A percentile compares a stretch with the other conserved stretches of the same genome.
Evolutionary conservation across 2,888 invertebrate species (phyloP).

Genomic region (Sminthurides aquaticus): DNA sequence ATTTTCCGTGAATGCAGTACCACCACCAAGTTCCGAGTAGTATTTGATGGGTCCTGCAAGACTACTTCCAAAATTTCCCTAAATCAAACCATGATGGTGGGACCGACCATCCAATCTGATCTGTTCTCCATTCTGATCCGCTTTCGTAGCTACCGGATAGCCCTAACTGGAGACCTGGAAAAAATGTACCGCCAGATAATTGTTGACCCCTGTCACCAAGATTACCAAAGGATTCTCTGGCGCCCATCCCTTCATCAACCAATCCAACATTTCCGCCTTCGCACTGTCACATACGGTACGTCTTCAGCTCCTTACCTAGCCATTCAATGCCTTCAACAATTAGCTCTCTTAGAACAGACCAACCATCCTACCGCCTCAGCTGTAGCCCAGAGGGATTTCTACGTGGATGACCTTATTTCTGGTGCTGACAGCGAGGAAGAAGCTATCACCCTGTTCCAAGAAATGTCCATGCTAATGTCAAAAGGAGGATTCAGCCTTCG

Average conservation of each 20-base stretch:
- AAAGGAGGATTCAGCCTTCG: conserved; percentile 14
- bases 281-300: conserved; percentile 40
- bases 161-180: conserved; percentile 43
- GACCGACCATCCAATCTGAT: conserved; percentile 43
- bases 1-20: conserved; percentile 40
- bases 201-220: conserved; percentile 34
- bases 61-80: conserved; percentile 39
- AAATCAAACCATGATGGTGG: conserved; percentile 43
- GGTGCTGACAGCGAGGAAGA: conserved; percentile 4
- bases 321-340: conserved; percentile 30
- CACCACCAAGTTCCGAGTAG: conserved; percentile 44
- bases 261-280: conserved; percentile 31
- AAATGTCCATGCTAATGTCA: not conserved
- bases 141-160: conserved; percentile 42
- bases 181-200: conserved; percentile 45
- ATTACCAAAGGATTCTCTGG: conserved; percentile 44
- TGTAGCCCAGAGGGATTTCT: too few species aligned
- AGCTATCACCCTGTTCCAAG: conserved; percentile 2
- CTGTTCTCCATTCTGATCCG: conserved; percentile 42
- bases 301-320: conserved; percentile 39
- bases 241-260: conserved; percentile 24
- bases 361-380: conserved; percentile 34
- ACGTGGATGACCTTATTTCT: conserved; percentile 43
- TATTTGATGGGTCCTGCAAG: conserved; percentile 44
- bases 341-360: conserved; percentile 37